Evolutionary conservation across 1,140 invertebrate genomes (phyloP).

Genomic region (Ceratitis capitata): DNA sequence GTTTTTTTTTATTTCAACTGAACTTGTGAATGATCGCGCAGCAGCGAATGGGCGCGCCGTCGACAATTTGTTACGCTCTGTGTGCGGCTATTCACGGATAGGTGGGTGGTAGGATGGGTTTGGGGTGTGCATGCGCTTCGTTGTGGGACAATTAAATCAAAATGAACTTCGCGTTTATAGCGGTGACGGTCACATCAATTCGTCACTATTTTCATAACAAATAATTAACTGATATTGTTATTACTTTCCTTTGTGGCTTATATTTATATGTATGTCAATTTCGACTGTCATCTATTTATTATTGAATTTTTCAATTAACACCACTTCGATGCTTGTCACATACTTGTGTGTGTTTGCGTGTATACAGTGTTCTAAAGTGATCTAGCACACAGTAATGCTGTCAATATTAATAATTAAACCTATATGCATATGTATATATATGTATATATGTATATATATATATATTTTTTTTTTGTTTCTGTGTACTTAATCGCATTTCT

Average conservation of each 20-base stretch:
- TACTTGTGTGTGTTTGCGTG: neutral
- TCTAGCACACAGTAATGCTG: neutral
- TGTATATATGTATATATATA: too few relatives aligned
- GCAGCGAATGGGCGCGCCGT: neutral
- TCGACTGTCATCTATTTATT: neutral
- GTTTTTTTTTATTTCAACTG: neutral
- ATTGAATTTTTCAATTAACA: neutral
- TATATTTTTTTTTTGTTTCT: neutral
- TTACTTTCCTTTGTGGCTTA: neutral
- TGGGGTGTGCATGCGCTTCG: neutral
- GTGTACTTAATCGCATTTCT: neutral
- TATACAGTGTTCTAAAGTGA: neutral
- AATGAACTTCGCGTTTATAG: neutral
- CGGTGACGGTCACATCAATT: neutral
- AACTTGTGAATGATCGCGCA: constrained; percentile 16
- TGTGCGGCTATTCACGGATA: too few relatives aligned
- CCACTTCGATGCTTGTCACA: neutral
- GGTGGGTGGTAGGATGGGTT: too few relatives aligned
- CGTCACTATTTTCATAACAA: neutral
- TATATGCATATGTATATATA: neutral
- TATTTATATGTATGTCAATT: neutral
- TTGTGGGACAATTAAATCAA: neutral
- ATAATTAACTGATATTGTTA: neutral
- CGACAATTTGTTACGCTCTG: neutral
- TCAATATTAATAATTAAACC: neutral